These are phyloP conservation scores for Pseudomugil gertrudae DNA, from an alignment of 2,797 vertebrate genomes.

Conservation along the genomic window DNA sequence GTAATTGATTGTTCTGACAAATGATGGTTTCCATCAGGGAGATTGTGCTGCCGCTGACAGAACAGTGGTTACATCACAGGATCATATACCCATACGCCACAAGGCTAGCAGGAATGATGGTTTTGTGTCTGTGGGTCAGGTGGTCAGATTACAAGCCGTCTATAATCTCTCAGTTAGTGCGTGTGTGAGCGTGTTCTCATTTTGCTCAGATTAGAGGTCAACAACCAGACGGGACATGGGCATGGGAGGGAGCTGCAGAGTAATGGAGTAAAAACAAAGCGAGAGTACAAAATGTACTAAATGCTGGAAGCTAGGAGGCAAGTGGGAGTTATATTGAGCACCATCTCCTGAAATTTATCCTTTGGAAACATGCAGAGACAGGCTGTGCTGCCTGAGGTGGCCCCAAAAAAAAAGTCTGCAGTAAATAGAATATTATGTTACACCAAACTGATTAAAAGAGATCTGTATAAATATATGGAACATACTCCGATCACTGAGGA, in stretches of 20 bases:
- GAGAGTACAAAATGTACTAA: slow-evolving; percentile 33
- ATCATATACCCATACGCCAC: slow-evolving; percentile 34
- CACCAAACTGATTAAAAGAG: too few relatives aligned
- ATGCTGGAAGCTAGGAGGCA: slow-evolving; percentile 12
- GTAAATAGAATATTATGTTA: slow-evolving; percentile 69
- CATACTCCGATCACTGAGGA: slow-evolving; percentile 12
- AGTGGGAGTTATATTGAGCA: slow-evolving; percentile 14
- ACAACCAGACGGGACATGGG: slow-evolving; percentile 38
- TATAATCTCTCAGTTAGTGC: slow-evolving; percentile 57
- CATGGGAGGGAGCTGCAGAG: slow-evolving; percentile 11
- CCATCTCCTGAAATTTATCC: slow-evolving; percentile 37
- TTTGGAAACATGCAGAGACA: slow-evolving; percentile 43
- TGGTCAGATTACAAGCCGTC: slow-evolving; percentile 64
- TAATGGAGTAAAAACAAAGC: slow-evolving; percentile 12
- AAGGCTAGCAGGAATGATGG: slow-evolving; percentile 41
- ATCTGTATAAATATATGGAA: too few relatives aligned
- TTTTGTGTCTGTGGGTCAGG: slow-evolving; percentile 71
- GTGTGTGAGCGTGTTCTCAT: slow-evolving; percentile 38
- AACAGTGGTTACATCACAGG: slow-evolving; percentile 56
- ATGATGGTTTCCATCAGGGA: slow-evolving; percentile 22
- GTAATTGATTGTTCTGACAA: slow-evolving; percentile 44
- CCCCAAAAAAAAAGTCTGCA: slow-evolving; percentile 43
- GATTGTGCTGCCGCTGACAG: slow-evolving; percentile 41
- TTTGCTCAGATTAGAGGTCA: slow-evolving; percentile 56
- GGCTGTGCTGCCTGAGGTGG: slow-evolving; percentile 49